Evolutionary conservation across 2,113 vertebrate genomes (phyloP).

Genomic region (Lipotes vexillifer): DNA sequence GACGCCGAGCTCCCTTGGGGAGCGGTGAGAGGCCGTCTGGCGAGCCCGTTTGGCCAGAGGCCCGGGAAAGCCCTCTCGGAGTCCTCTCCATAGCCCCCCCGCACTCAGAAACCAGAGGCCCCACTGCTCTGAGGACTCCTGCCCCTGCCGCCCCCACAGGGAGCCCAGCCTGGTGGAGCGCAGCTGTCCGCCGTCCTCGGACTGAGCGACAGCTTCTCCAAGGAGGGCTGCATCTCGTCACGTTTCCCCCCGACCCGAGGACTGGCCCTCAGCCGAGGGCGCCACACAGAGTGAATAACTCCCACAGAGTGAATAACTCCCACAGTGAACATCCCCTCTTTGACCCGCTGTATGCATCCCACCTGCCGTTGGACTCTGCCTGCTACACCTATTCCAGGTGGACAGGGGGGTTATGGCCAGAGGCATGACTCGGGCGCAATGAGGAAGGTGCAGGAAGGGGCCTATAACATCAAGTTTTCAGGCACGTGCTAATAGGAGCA

Average conservation of each 20-base stretch:
- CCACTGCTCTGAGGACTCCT: neutral
- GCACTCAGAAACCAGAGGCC: neutral
- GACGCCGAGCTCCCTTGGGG: accelerated
- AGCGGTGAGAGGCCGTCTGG: too few relatives aligned
- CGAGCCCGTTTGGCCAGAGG: neutral
- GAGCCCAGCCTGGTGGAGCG: neutral
- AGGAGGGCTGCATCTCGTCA: neutral
- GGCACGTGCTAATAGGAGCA: neutral
- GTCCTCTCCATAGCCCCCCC: neutral
- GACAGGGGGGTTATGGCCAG: neutral
- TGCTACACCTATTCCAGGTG: neutral
- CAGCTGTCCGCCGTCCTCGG: accelerated
- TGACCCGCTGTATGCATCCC: accelerated
- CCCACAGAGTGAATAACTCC: too few relatives aligned
- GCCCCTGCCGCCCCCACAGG: neutral
- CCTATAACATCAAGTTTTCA: neutral
- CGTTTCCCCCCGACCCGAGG: too few relatives aligned
- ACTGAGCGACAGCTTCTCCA: neutral
- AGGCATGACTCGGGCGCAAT: too few relatives aligned
- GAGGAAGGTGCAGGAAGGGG: accelerated
- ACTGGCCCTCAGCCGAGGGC: neutral
- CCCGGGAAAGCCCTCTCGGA: neutral
- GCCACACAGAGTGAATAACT: too few relatives aligned
- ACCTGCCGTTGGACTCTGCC: accelerated
- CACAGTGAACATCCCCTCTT: accelerated